phyloP scores from a whole-genome alignment of 2,113 vertebrate genomes.

The Chroicocephalus ridibundus region DNA sequence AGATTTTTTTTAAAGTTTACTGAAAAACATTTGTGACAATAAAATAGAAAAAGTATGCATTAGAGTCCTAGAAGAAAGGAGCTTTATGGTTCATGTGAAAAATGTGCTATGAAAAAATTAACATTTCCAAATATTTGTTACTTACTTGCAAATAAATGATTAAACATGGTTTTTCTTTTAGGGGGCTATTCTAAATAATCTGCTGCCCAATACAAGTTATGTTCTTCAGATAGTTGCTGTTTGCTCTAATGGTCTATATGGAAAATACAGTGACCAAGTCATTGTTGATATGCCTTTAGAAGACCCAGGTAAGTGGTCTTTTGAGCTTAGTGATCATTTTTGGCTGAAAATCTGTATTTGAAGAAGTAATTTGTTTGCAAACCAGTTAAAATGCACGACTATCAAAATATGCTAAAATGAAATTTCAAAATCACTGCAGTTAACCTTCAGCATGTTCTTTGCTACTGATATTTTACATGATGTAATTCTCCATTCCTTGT shows the following conservation, averaged over 20 bases:
- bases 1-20: neutral
- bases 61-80: neutral
- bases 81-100: neutral
- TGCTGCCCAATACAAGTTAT: constrained; percentile 90
- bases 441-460: constrained; percentile 33
- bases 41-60: neutral
- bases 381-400: constrained; percentile 41
- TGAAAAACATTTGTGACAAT: neutral
- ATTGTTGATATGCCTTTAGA: constrained; percentile 85
- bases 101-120: neutral
- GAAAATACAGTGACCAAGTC: constrained; percentile 86
- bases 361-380: constrained; percentile 60
- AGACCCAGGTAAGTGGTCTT: constrained; percentile 85
- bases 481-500: constrained; percentile 7
- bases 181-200: constrained; percentile 92
- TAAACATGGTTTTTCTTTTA: constrained; percentile 65
- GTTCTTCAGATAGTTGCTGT: constrained; percentile 91
- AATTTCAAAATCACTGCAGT: constrained; percentile 56
- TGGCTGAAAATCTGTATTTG: neutral
- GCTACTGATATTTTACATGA: constrained; percentile 17
- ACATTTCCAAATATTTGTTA: neutral
- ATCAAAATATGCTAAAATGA: constrained; percentile 7
- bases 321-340: neutral
- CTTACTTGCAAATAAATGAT: neutral
- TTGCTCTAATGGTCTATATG: constrained; percentile 89